Percentiles rank a stretch among this genome's conserved stretches.
phyloP scores from a whole-genome alignment of 2,113 vertebrate species.

The Hemiscyllium ocellatum region DNA sequence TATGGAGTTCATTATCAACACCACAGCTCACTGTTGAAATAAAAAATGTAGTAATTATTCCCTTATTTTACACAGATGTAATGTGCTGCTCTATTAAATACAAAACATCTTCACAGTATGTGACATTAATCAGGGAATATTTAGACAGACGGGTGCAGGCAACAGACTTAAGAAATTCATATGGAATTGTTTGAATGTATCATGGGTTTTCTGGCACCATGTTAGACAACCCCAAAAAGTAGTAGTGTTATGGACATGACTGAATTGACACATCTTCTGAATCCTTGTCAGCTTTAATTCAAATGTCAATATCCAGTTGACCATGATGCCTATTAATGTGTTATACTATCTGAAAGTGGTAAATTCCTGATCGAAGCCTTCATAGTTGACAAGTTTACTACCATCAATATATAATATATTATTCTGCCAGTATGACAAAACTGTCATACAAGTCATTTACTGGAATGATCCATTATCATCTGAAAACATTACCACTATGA shows the following conservation, averaged over 20 bases:
- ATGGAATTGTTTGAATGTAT: background rate
- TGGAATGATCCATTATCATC: background rate
- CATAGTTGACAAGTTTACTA: background rate
- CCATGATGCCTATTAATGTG: background rate
- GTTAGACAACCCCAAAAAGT: background rate
- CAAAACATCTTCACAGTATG: background rate
- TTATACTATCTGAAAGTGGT: background rate
- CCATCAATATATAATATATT: background rate
- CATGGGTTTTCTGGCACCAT: background rate
- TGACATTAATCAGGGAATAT: background rate
- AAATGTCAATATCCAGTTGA: background rate
- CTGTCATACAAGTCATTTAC: background rate
- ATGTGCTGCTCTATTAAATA: background rate
- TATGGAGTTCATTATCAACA: background rate
- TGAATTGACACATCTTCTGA: background rate
- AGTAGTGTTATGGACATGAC: background rate
- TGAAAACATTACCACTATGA: background rate
- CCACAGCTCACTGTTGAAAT: background rate
- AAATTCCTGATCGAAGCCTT: background rate
- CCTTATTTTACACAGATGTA: background rate
- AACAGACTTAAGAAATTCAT: background rate
- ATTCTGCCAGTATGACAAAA: background rate
- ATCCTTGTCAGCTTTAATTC: background rate
- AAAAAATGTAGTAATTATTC: background rate
- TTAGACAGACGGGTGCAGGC: background rate